These are phyloP conservation scores for Centropristis striata DNA, from an alignment of 2,113 vertebrate species.

Conservation along the genomic window DNA sequence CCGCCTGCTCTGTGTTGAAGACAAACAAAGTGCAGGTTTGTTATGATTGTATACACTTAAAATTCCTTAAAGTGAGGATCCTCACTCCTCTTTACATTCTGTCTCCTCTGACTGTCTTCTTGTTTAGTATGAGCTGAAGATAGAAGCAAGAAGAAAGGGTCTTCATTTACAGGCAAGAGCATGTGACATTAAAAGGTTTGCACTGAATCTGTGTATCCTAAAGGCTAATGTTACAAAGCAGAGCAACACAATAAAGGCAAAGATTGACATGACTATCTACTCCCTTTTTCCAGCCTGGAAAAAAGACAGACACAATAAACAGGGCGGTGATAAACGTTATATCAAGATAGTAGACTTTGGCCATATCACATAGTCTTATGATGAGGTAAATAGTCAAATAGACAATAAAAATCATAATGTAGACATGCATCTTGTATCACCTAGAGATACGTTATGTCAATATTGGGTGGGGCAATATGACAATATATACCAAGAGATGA, in stretches of 20 bases:
- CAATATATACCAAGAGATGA: not conserved
- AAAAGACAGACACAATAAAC: not conserved
- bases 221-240: not conserved
- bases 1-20: constrained; percentile 38
- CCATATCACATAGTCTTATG: too few species aligned
- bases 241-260: not conserved
- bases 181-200: not conserved
- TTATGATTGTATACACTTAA: not conserved
- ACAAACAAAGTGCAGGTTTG: constrained; percentile 25
- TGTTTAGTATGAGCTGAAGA: not conserved
- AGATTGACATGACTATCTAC: not conserved
- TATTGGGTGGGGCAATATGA: not conserved
- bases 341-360: too few species aligned
- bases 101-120: accelerated
- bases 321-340: too few species aligned
- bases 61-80: not conserved
- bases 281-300: not conserved
- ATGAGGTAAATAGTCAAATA: not conserved
- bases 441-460: not conserved
- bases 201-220: not conserved
- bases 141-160: not conserved
- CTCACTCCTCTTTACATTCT: too few species aligned
- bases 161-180: constrained; percentile 8
- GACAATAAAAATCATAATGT: not conserved
- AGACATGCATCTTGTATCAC: too few species aligned